A percentile compares a stretch with the other conserved stretches of the same genome.
phyloP scores from a whole-genome alignment of 30 jellyfish, hydroid and myxozoan species.

The Rhopilema esculentum region DNA sequence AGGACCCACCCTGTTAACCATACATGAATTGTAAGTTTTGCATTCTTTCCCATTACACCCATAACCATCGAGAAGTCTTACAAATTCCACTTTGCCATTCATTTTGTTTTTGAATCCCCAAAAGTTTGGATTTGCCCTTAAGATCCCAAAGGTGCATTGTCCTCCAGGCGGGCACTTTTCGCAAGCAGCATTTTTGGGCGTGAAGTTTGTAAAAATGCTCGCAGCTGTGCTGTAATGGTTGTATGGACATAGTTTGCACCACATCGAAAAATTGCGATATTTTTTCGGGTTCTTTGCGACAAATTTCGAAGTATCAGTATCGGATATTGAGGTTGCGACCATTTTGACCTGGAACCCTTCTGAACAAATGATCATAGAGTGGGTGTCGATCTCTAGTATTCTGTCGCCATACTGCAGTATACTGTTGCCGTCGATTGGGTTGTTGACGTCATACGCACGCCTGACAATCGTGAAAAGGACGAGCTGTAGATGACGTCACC shows the following conservation, averaged over 20 bases:
- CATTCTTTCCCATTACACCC: constrained; percentile 46
- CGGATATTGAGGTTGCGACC: not conserved
- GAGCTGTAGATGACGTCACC: constrained; percentile 33
- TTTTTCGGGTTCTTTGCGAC: too few species aligned
- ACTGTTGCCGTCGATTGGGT: constrained; percentile 7
- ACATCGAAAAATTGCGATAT: not conserved
- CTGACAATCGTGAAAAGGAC: not conserved
- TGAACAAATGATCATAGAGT: constrained; percentile 2
- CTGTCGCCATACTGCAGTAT: constrained; percentile 5
- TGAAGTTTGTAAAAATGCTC: constrained; percentile 5
- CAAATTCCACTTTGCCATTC: constrained; percentile 10
- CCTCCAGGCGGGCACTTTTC: constrained; percentile 51
- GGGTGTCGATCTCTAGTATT: not conserved
- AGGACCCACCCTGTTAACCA: constrained; percentile 27
- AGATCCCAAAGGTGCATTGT: constrained; percentile 4
- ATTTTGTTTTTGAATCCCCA: constrained; percentile 49
- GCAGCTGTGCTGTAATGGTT: constrained; percentile 20
- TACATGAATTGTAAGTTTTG: constrained; percentile 40
- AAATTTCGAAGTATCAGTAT: too few species aligned
- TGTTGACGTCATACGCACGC: not conserved
- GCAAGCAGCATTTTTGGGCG: constrained; percentile 17
- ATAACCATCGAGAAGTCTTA: constrained; percentile 24
- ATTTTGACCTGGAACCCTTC: constrained; percentile 8
- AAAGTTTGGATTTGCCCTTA: constrained; percentile 29
- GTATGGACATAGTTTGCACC: constrained; percentile 19